A percentile compares a stretch with the other conserved stretches of the same genome.
These are phyloP conservation scores for Micromussa lordhowensis DNA, from an alignment of 92 coral and sea anemone genomes.

Conservation along the genomic window DNA sequence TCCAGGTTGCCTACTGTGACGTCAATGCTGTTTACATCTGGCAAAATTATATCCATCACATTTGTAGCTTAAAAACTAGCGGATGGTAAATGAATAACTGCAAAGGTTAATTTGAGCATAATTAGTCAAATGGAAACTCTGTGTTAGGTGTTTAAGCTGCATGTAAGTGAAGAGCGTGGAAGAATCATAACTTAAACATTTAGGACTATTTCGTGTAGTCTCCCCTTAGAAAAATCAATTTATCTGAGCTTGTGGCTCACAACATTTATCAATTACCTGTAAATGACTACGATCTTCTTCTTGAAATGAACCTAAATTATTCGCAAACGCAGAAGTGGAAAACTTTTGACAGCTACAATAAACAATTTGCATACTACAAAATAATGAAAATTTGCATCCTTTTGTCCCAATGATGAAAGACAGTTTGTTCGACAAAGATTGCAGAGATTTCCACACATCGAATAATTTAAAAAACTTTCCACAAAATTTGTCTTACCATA, in stretches of 20 bases:
- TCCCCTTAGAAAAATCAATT: neutral
- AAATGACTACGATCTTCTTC: neutral
- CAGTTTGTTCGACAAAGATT: neutral
- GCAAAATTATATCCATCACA: neutral
- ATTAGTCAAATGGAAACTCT: neutral
- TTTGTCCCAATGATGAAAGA: neutral
- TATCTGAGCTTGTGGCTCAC: neutral
- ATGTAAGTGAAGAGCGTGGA: neutral
- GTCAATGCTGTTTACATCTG: neutral
- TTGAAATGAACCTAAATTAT: neutral
- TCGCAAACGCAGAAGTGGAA: conserved; percentile 11
- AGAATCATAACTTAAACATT: neutral
- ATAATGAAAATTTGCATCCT: conserved; percentile 3
- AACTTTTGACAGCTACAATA: conserved; percentile 1
- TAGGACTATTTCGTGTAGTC: no score
- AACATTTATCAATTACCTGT: neutral
- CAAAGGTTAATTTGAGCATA: neutral
- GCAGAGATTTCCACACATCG: neutral
- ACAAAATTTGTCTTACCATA: neutral
- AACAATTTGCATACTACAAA: neutral
- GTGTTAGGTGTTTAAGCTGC: neutral
- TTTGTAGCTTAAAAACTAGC: neutral
- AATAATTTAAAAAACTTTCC: neutral
- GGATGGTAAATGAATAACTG: neutral
- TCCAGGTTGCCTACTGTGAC: neutral